Evolutionary conservation across 2,888 invertebrate genomes (phyloP).

Genomic region (Dendrolimus houi): DNA sequence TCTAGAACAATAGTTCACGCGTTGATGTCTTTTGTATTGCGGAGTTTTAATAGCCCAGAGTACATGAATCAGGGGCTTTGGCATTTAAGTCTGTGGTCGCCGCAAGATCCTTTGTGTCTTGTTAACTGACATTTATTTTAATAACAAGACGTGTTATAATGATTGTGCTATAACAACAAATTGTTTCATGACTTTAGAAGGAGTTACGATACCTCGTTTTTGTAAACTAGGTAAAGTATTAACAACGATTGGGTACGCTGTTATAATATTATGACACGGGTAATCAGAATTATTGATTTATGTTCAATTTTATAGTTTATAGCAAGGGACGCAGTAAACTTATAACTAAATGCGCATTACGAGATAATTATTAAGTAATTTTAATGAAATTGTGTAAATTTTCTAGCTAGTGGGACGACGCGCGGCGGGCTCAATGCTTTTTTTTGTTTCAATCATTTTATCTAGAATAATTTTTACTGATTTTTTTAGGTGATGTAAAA

Average conservation of each 20-base stretch:
- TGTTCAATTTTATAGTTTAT: not conserved
- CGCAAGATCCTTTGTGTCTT: slow-evolving; percentile 26
- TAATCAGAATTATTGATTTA: not conserved
- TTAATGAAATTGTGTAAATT: too few relatives aligned
- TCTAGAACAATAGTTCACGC: slow-evolving; percentile 14
- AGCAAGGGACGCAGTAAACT: too few relatives aligned
- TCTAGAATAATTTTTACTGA: too few relatives aligned
- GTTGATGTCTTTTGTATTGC: slow-evolving; percentile 42
- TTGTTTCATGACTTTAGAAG: slow-evolving; percentile 20
- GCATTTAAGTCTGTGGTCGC: slow-evolving; percentile 16
- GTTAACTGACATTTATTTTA: slow-evolving; percentile 37
- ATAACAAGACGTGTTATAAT: slow-evolving; percentile 22
- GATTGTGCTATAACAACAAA: slow-evolving; percentile 22
- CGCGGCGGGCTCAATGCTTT: too few relatives aligned
- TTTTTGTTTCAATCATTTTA: too few relatives aligned
- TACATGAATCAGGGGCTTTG: slow-evolving; percentile 18
- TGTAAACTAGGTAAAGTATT: not conserved
- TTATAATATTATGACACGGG: not conserved
- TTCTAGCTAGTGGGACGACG: too few relatives aligned
- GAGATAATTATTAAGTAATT: too few relatives aligned
- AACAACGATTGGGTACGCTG: not conserved
- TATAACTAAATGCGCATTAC: too few relatives aligned
- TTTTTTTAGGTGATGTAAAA: too few relatives aligned
- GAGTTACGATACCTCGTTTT: slow-evolving; percentile 15
- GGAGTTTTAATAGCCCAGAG: slow-evolving; percentile 10